Base-by-base conservation (phyloP, 2,113 vertebrate species). In the Apaloderma vittatum region DNA sequence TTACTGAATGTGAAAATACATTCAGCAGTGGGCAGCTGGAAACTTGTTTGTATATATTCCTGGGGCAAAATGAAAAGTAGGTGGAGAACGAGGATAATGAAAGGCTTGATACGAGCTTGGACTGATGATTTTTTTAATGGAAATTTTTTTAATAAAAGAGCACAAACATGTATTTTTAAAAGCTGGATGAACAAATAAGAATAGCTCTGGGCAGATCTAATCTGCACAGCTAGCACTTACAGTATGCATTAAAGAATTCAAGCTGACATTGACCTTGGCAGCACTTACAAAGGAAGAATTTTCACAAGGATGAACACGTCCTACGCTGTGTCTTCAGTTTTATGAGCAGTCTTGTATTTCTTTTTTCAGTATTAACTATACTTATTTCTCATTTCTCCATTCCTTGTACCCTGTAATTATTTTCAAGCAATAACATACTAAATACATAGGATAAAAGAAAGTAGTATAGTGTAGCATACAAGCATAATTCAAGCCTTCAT, bases 201-300 rank as follows among this genome's bases (percentile, higher is more conserved):
- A 93, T 72, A 85, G 92, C 95, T 90, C 61, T 81, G 54, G 88
- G 96, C 88, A 94, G 57, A 94, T 84, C 52, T 92, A 94, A 95
- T 96, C 91, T 93, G n/a, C 88, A 81, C 45, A 12, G 95, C 57
- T 94, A 91, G 91, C 86, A 89, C 57, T 95, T 97, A 78, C 34
- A 93, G 57, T 26, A 68, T 43, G 57, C 52, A 95, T 93, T 96
- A 95, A 84, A 91, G 94, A 84, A 94, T 94, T 94, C 66, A 65
- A 92, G 70, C 70, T 95, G 96, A 91, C 76, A 57, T 61, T 95
- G 95, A 92, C 92, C 86, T 93, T 96, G 94, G 86, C 95, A 94
- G 73, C 86, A 89, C 52, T 95, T 92, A 86, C 65, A 96, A 94
- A 93, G 57, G 83, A 81, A 92, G 86, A 92, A 92, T 91, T 92